Base-by-base conservation (phyloP, 2,888 invertebrate genomes). In the Drosophila ustulata region DNA sequence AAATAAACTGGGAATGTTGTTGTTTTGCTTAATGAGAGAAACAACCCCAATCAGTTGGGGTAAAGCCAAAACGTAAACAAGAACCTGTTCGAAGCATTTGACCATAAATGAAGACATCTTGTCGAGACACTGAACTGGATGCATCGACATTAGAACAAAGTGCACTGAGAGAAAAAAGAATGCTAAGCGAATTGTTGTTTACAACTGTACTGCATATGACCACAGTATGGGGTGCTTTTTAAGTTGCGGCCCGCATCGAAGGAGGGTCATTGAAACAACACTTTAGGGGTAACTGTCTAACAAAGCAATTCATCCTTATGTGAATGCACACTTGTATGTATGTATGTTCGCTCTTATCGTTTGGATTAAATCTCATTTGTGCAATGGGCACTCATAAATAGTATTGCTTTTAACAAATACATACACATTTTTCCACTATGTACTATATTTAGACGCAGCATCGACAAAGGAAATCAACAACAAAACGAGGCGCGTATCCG, bases 381-480 rank as follows among this genome's bases (percentile, higher is more conserved):
- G 64, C 59, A 49, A 34, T 32, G 34, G 39, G 56, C 52, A 57
- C 39, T 57, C 67, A 68, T 65, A 68, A 64, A 64, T 57, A 57
- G 49, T 61, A 49, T 66, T 43, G 56, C 57, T 64, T 46, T 39
- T 50, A 56, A 37, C 53, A 64, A 41, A 61, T 73, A 50, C 43
- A 69, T 78, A 37, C n/a, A 37, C 11, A 39, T 46, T 81, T 81
- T 88, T 79, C 58, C 66, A 71, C 65, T 45, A 57, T 18, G 46
- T 28, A 85, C 89, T 83, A 89, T 85, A 83, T 79, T 85, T 89
- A 83, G 89, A 73, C 71, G 58, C 71, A 70, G 71, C 75, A 80
- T 57, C 51, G 68, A 56, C 39, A 77, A 77, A 66, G 63, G 39
- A 75, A 79, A 75, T 75, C 80, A 75, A 80, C 67, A 71, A 71